Percentiles rank a stretch among this genome's conserved stretches.
Conservation (phyloP, 1,140 invertebrate genomes). For the Drosophila teissieri region DNA sequence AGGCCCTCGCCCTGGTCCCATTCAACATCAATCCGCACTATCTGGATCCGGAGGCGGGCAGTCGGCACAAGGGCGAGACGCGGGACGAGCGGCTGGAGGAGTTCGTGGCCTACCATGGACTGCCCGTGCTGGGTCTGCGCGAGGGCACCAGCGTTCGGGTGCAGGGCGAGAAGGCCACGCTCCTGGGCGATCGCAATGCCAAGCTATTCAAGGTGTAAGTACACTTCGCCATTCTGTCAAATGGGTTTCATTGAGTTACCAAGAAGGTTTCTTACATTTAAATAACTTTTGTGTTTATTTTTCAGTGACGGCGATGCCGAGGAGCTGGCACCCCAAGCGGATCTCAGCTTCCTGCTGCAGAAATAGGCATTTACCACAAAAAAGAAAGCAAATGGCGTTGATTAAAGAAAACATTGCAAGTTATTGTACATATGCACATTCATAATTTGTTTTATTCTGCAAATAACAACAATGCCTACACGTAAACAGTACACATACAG, state of each 20-base stretch:
- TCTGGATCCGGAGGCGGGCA: constrained; percentile 87
- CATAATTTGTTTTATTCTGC: constrained; percentile 43
- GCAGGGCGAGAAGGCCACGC: constrained; percentile 86
- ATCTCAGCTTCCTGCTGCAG: constrained; percentile 87
- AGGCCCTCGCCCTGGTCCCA: constrained; percentile 90
- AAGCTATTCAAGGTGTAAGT: constrained; percentile 89
- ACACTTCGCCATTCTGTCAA: too few relatives aligned
- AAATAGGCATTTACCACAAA: not conserved
- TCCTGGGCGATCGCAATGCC: constrained; percentile 88
- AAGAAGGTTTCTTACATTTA: not conserved
- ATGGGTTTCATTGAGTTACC: too few relatives aligned
- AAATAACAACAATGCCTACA: constrained; percentile 52
- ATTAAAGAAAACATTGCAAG: constrained; percentile 25
- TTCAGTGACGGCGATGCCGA: constrained; percentile 85
- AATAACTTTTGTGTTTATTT: constrained; percentile 23
- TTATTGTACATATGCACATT: constrained; percentile 40
- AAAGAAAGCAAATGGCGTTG: not conserved
- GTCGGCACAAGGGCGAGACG: constrained; percentile 90
- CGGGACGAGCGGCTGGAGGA: constrained; percentile 89
- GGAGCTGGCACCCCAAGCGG: constrained; percentile 86
- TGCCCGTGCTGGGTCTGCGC: constrained; percentile 88
- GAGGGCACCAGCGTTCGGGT: constrained; percentile 90
- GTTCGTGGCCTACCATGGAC: constrained; percentile 87
- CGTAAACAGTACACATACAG: constrained; percentile 10
- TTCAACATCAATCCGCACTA: constrained; percentile 96